Base-by-base conservation (phyloP, 2,888 invertebrate species). In the Drosophila pullipes region DNA sequence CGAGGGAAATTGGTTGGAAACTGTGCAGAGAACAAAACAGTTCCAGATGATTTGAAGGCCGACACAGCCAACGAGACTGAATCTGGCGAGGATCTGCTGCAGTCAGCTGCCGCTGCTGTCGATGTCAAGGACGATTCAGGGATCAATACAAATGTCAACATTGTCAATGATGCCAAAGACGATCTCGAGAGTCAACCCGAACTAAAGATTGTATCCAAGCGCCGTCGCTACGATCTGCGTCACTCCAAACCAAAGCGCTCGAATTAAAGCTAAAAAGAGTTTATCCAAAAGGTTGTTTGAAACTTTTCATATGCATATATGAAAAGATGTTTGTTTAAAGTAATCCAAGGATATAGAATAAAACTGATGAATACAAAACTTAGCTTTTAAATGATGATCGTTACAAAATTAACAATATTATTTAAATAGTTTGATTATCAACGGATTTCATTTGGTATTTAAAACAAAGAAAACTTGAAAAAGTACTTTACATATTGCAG, bases 221-320 rank as follows among this genome's bases (percentile, higher is more conserved):
- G 64, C 0, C 57, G 82, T 35, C 84, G 84, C 44, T 85, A 86
- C 52, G 66, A 86, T 58, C 66, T 85, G 22, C 82, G 84, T 41
- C 79, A 72, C 31, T 47, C 74, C 16, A 85, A 76, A 18, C 11
- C 62, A 25, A 78, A 65, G 35, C 61, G 54, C 25, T 1, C 7
- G 7, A 16, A 25, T n/a, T 10, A 59, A 13, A 60, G n/a, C 41
- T 57, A 18, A 28, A 10, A 10, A 28, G 7, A 22, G 4, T 7
- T 13, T 13, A 2, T 44, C 7, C 44, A 22, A 44, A 39, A 18
- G 10, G n/a, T 10, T 41, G 10, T 41, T 41, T 41, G 0, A 16
- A 37, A 4, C 41, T n/a, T n/a, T n/a, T n/a, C n/a, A 22, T 22
- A 22, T 22, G 22, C 10, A 41, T 1, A n/a, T 41, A n/a, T n/a